These are phyloP conservation scores for Terrapene triunguis DNA, from an alignment of 2,113 vertebrate genomes.

Conservation along the genomic window DNA sequence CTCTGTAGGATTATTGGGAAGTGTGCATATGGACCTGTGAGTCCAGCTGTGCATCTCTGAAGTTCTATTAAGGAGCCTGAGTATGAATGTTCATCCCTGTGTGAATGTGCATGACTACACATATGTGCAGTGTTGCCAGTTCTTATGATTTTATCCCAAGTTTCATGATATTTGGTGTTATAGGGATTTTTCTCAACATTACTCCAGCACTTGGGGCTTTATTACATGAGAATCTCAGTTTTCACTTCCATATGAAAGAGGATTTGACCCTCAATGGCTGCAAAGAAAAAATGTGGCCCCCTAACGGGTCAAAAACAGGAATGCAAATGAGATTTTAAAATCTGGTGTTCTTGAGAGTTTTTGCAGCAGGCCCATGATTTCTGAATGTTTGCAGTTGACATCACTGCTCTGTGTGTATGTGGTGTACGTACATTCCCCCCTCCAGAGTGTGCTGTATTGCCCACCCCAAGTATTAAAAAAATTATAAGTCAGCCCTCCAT, in stretches of 20 bases:
- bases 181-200: not conserved
- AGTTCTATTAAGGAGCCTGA: not conserved
- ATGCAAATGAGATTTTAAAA: slow-evolving; percentile 13
- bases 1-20: not conserved
- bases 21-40: not conserved
- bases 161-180: not conserved
- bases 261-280: not conserved
- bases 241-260: not conserved
- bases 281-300: not conserved
- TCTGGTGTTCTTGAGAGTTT: not conserved
- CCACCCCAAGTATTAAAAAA: not conserved
- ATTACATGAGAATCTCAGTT: slow-evolving; percentile 39
- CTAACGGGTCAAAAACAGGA: not conserved
- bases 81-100: not conserved
- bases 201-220: not conserved
- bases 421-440: not conserved
- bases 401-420: not conserved
- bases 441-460: not conserved
- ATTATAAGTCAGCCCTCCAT: not conserved
- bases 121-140: not conserved
- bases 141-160: not conserved
- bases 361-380: not conserved
- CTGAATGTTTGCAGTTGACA: slow-evolving; percentile 11
- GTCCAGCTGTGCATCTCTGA: not conserved
- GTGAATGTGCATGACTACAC: not conserved